Base-by-base conservation (phyloP, 2,888 invertebrate species). In the Cepaea hortensis region DNA sequence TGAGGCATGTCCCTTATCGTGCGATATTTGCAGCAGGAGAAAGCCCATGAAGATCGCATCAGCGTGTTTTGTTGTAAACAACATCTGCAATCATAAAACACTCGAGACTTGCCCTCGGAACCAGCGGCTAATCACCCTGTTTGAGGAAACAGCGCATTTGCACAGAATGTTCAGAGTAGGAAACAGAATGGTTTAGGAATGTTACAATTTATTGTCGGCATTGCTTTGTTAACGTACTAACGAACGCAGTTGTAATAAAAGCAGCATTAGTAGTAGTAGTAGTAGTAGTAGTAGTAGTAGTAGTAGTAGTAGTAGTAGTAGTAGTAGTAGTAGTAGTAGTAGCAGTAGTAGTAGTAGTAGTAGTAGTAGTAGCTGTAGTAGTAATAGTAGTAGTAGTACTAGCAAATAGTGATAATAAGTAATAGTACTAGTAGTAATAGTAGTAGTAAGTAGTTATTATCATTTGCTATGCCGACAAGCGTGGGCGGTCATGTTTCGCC, bases 261-360 rank as follows among this genome's bases (percentile, higher is more conserved):
- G 46, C 46, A 48, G 46, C 46, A 7, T 48, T 77, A 48, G 46
- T 77, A 77, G 15, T 77, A 77, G 46, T 77, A 77, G 46, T 48
- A 77, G 46, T n/a, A 77, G 46, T 48, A 77, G 46, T 48, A 77
- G 46, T 48, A 77, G 46, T 48, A 77, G 46, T 48, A 77, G 46
- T 48, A 77, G 46, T 77, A 77, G 46, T 48, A 77, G 46, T 77
- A 77, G 46, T 77, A 77, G 46, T 48, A 77, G 46, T 77, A 48
- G 46, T 77, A 77, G 50, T 48, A 77, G 46, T 3, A 68, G 20
- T 5, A 68, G n/a, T 5, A 68, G 5, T 3, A 68, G 20, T 3
- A 68, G 18, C n/a, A 68, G 20, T 0, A 68, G 2, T 3, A 68
- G 20, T 68, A 68, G 68, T 68, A 68, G n/a, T 68, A 68, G 20